Base-by-base conservation (phyloP, 2,797 vertebrate species). In the Anabas testudineus region DNA sequence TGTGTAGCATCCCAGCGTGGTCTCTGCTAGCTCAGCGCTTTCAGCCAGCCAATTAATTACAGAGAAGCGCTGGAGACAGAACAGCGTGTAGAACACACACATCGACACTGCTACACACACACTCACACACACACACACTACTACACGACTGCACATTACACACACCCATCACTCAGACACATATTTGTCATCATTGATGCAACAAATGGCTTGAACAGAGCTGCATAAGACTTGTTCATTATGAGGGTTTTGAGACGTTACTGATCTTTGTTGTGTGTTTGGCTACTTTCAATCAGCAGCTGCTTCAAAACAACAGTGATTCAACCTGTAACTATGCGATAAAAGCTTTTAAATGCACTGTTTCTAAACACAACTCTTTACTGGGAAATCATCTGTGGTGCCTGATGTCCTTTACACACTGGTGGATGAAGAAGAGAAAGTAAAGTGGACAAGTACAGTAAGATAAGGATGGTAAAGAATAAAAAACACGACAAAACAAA, bases 41-140 rank as follows among this genome's bases (percentile, higher is more conserved):
- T 92, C 76, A 87, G 82, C 81, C 86, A 74, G 88, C 87, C 91
- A 93, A 92, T 92, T 93, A 93, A 93, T 93, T 93, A 93, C 90
- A 90, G 88, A 61, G 84, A 87, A 85, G 89, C 83, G 46, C 80
- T 87, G 69, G 86, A 91, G 89, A 90, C 85, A 83, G 71, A 89
- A 79, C 67, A 83, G 82, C 68, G 72, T 84, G 87, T 79, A 80
- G 82, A 85, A 84, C 83, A 81, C 86, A 86, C 83, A 86, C 81
- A 80, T 71, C 39, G 56, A 55, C 80, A 47, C 81, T 24, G 36
- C 62, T 58, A 48, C 57, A 68, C 57, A 73, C 54, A 70, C 55
- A 73, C 67, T 70, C 64, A 66, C 62, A 70, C 64, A 74, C 67
- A 24, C 37, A 81, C 68, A 67, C 73, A 49, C 39, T 15, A 41